phyloP scores from a whole-genome alignment of 2,113 vertebrate genomes.

The Scytalopus superciliaris region DNA sequence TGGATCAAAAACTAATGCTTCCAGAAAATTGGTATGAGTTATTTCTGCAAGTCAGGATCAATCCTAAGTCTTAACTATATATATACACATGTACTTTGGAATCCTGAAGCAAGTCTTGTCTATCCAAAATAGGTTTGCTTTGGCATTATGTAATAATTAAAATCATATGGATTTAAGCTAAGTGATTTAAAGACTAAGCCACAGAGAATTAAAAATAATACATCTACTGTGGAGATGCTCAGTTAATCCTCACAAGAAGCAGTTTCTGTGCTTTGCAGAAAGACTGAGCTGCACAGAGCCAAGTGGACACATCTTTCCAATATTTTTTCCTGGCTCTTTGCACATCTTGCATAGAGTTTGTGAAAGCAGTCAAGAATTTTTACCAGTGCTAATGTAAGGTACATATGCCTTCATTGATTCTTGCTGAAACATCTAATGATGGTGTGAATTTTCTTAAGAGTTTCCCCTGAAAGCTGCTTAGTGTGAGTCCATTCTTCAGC shows the following conservation, averaged over 20 bases:
- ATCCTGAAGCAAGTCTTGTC: not conserved
- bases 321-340: slow-evolving; percentile 36
- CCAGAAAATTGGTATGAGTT: not conserved
- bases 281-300: not conserved
- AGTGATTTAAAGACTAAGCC: not conserved
- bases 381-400: not conserved
- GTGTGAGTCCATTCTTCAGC: not conserved
- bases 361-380: slow-evolving; percentile 5
- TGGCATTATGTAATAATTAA: not conserved
- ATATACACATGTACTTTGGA: not conserved
- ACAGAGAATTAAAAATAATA: not conserved
- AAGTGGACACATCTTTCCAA: not conserved
- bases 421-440: not conserved
- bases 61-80: not conserved
- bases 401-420: not conserved
- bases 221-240: not conserved
- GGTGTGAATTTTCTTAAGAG: not conserved
- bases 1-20: not conserved
- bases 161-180: not conserved
- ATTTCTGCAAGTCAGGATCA: not conserved
- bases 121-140: not conserved
- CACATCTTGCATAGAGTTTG: not conserved
- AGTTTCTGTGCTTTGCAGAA: not conserved
- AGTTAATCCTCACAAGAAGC: not conserved
- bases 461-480: not conserved